Percentiles rank a stretch among this genome's conserved stretches.
Evolutionary conservation across 2,797 vertebrate species (phyloP).

Genomic region (Triplophysa yarkandensis): DNA sequence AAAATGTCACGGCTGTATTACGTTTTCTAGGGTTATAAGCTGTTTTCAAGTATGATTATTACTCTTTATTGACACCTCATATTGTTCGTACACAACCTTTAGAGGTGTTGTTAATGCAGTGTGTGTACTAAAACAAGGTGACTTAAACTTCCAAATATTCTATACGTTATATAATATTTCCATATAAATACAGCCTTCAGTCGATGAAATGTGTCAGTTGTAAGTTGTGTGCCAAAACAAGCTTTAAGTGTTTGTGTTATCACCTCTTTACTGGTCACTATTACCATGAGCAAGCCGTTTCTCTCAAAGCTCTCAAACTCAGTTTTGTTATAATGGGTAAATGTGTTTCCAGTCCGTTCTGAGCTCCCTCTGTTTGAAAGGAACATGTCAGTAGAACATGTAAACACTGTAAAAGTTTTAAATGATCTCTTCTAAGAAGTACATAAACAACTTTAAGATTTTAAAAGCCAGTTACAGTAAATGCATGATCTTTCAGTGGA

Average conservation of each 20-base stretch:
- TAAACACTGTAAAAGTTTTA: slow-evolving; percentile 10
- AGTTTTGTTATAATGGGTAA: slow-evolving; percentile 14
- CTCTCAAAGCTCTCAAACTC: slow-evolving; percentile 9
- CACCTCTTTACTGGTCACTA: slow-evolving; percentile 5
- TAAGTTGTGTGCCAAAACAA: slow-evolving; percentile 1
- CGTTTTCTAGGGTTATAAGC: too few species aligned
- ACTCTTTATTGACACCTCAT: background rate
- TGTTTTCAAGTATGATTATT: background rate
- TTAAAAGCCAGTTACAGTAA: background rate
- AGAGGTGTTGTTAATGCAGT: background rate
- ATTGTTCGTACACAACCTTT: background rate
- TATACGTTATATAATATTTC: background rate
- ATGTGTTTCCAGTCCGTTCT: background rate
- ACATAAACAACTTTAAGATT: slow-evolving; percentile 3
- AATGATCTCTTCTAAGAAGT: slow-evolving; percentile 16
- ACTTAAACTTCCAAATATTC: background rate
- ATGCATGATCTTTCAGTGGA: slow-evolving; percentile 8
- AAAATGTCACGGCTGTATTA: too few species aligned
- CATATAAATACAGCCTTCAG: background rate
- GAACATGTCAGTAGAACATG: background rate
- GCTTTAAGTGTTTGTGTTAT: slow-evolving; percentile 26
- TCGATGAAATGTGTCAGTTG: background rate
- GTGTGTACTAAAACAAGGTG: background rate
- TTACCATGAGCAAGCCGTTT: background rate
- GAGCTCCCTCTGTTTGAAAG: slow-evolving; percentile 14